These are phyloP conservation scores for Holcopasites calliopsidis DNA, from an alignment of 1,140 invertebrate genomes.

Conservation along the genomic window DNA sequence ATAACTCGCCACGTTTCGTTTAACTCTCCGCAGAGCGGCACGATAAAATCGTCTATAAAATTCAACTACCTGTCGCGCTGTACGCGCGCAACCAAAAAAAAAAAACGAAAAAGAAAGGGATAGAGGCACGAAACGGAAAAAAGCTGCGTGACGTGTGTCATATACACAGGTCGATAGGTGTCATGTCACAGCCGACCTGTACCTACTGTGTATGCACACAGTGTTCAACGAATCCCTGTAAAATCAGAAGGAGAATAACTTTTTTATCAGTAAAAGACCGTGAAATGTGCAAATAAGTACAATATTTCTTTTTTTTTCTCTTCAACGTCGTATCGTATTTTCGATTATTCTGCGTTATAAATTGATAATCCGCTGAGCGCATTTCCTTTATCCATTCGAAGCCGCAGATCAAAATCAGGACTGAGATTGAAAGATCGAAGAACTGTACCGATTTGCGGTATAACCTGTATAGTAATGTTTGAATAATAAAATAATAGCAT, in stretches of 20 bases:
- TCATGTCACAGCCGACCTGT: slow-evolving; percentile 20
- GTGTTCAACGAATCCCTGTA: slow-evolving; percentile 13
- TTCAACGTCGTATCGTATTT: neutral
- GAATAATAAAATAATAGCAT: too few relatives aligned
- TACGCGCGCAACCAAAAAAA: neutral
- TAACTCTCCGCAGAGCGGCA: slow-evolving; percentile 38
- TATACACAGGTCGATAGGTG: slow-evolving; percentile 19
- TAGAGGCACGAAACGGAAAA: neutral
- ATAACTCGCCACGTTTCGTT: slow-evolving; percentile 41
- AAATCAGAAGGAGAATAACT: slow-evolving; percentile 6
- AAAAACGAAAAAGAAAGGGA: neutral
- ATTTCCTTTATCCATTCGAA: too few relatives aligned
- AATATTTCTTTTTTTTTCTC: neutral
- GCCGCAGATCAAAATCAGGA: too few relatives aligned
- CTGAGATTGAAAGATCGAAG: too few relatives aligned
- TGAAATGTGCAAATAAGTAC: neutral
- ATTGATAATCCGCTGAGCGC: neutral
- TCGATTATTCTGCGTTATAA: neutral
- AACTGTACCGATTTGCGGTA: neutral
- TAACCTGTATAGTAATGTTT: too few relatives aligned
- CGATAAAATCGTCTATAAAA: slow-evolving; percentile 44
- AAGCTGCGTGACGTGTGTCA: slow-evolving; percentile 26
- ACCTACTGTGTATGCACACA: neutral
- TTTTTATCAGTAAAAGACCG: slow-evolving; percentile 5
- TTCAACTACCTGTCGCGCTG: slow-evolving; percentile 43